These are phyloP conservation scores for Cantharis lateralis DNA, from an alignment of 2,888 invertebrate genomes.

Conservation along the genomic window DNA sequence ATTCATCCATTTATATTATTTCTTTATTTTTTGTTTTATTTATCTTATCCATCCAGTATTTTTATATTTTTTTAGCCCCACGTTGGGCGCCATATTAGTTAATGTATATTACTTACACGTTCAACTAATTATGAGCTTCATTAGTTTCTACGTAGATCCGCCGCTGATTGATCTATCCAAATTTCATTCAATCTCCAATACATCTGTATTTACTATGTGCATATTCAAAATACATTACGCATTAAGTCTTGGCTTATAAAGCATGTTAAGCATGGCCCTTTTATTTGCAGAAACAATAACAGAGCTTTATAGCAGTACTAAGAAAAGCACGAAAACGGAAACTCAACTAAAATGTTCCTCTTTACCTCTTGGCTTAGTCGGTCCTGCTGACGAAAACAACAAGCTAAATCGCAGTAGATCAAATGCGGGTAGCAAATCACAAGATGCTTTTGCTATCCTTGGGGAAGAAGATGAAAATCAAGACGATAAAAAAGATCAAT, in stretches of 20 bases:
- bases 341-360: constrained; percentile 68
- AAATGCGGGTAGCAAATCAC: constrained; percentile 53
- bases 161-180: not conserved
- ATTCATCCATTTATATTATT: too few relatives aligned
- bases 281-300: constrained; percentile 53
- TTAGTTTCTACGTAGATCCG: too few relatives aligned
- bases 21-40: too few relatives aligned
- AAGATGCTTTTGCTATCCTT: constrained; percentile 45
- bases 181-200: not conserved
- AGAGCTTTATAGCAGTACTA: constrained; percentile 50
- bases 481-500: constrained; percentile 60
- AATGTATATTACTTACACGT: too few relatives aligned
- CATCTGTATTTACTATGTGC: not conserved
- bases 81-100: too few relatives aligned
- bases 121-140: too few relatives aligned
- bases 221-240: not conserved
- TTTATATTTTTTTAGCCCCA: too few relatives aligned
- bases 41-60: too few relatives aligned
- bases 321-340: constrained; percentile 50
- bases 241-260: constrained; percentile 1
- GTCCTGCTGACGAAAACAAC: constrained; percentile 56
- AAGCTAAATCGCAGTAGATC: constrained; percentile 60
- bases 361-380: constrained; percentile 65
- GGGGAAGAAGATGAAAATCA: constrained; percentile 51
- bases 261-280: constrained; percentile 35